Evolutionary conservation across 2,888 invertebrate species (phyloP), one percentile per base, ranked within the genome.

Genomic region (Hyposoter didymator): DNA sequence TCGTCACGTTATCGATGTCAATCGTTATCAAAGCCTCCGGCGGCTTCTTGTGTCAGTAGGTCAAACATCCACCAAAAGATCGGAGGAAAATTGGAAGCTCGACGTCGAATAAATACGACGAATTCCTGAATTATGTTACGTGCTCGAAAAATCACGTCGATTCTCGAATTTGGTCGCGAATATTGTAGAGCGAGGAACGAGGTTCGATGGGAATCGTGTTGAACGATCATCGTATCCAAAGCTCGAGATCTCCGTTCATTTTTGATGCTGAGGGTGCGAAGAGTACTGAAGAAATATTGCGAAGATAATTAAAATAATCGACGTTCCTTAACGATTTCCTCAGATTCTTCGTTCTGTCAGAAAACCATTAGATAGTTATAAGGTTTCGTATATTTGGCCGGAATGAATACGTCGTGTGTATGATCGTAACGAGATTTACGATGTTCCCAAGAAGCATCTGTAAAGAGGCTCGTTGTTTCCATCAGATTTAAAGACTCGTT

Each of bases 391-490:
- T 43, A n/a, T 22, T 43, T 19, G n/a, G 19, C 43, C 19, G 19
- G 43, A n/a, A 67, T 14, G 47, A 69, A 47, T 59, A 10, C 14
- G 5, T 6, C 7, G 8, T 28, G 47, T 28, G 17, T 52, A 17
- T 17, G 17, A 22, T 12, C 39, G 52, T n/a, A 12, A 52, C 2
- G 35, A 14, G 59, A 28, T 7, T 8, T 19, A 70, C 47, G 72
- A 47, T 45, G 22, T 70, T 45, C 49, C 64, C 59, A 43, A 14
- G 32, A 39, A 39, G 39, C 47, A 67, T 66, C 66, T 76, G 78
- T 78, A 64, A 75, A 76, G 70, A 76, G 82, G 19, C 70, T 76
- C 70, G 62, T 82, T 82, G 82, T 82, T 70, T 82, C 72, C 76
- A 39, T 19, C 32, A n/a, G 45, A 35, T 43, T 64, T 7, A 32